These are phyloP conservation scores for Agrilus cyanescens DNA, from an alignment of 2,888 invertebrate species.

Conservation along the genomic window DNA sequence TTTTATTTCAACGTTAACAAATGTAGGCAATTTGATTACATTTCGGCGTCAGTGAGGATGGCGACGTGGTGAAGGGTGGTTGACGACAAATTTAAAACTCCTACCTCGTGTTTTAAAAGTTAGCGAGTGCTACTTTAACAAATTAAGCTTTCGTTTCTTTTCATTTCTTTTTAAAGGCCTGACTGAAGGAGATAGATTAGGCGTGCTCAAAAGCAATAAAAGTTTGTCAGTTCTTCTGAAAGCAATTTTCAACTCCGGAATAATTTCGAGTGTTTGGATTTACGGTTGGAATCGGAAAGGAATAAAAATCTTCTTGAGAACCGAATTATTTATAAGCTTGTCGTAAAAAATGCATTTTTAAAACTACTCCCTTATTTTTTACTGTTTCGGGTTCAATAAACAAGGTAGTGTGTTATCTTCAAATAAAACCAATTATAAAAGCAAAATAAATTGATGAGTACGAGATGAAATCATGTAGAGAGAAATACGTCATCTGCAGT, in stretches of 20 bases:
- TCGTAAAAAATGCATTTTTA: too few relatives aligned
- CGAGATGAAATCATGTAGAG: too few relatives aligned
- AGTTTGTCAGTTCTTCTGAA: conserved; percentile 30
- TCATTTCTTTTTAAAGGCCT: conserved; percentile 31
- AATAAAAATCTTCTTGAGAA: too few relatives aligned
- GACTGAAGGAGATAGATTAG: conserved; percentile 27
- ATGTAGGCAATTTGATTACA: conserved; percentile 28
- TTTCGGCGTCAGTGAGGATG: conserved; percentile 22
- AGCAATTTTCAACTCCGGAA: conserved; percentile 8
- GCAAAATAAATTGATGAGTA: too few relatives aligned
- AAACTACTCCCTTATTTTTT: too few relatives aligned
- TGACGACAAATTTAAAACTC: conserved; percentile 34
- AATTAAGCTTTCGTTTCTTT: conserved; percentile 36
- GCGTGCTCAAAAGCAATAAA: conserved; percentile 21
- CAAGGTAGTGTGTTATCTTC: too few relatives aligned
- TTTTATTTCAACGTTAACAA: conserved; percentile 19
- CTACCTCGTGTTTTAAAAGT: conserved; percentile 38
- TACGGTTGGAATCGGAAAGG: too few relatives aligned
- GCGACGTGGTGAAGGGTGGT: conserved; percentile 19
- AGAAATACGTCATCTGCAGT: too few relatives aligned
- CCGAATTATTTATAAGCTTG: too few relatives aligned
- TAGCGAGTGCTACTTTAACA: conserved; percentile 36
- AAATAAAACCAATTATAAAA: too few relatives aligned
- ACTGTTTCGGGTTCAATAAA: too few relatives aligned
- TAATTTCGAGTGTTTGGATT: too few relatives aligned